phyloP scores from a whole-genome alignment of 2,797 vertebrate species.

The Clangula hyemalis region DNA sequence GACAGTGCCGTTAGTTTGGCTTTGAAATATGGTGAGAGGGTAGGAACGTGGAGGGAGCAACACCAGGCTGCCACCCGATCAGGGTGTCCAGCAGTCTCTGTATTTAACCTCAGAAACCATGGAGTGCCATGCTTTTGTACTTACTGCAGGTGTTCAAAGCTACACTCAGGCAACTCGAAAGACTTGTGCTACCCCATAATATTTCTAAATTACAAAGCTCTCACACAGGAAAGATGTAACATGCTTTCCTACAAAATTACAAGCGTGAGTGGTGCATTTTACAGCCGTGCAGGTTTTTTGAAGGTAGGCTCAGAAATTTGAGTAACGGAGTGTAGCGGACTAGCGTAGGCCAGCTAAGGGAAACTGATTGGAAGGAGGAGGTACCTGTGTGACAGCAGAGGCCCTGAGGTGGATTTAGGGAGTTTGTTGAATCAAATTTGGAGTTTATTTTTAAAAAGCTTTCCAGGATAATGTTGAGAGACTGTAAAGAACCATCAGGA shows the following conservation, averaged over 20 bases:
- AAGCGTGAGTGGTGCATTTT: not conserved
- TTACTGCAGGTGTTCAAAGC: not conserved
- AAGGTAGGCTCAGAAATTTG: not conserved
- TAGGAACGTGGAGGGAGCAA: not conserved
- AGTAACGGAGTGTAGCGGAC: not conserved
- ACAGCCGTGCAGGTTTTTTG: not conserved
- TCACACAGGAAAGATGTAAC: rapidly evolving
- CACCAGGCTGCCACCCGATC: not conserved
- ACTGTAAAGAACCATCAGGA: not conserved
- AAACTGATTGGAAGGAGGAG: not conserved
- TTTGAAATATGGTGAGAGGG: not conserved
- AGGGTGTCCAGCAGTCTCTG: not conserved
- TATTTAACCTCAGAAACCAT: not conserved
- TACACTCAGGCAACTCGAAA: not conserved
- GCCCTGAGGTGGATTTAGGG: not conserved
- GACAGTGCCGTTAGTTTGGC: rapidly evolving
- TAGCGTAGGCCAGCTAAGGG: not conserved
- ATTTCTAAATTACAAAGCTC: not conserved
- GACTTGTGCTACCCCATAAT: not conserved
- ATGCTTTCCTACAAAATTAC: not conserved
- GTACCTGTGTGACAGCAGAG: not conserved
- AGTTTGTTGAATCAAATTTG: not conserved
- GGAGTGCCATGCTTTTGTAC: not conserved
- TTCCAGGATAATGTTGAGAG: not conserved
- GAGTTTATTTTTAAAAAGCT: not conserved